Conservation (phyloP, 2,797 vertebrate genomes). For the Bovichtus diacanthus region DNA sequence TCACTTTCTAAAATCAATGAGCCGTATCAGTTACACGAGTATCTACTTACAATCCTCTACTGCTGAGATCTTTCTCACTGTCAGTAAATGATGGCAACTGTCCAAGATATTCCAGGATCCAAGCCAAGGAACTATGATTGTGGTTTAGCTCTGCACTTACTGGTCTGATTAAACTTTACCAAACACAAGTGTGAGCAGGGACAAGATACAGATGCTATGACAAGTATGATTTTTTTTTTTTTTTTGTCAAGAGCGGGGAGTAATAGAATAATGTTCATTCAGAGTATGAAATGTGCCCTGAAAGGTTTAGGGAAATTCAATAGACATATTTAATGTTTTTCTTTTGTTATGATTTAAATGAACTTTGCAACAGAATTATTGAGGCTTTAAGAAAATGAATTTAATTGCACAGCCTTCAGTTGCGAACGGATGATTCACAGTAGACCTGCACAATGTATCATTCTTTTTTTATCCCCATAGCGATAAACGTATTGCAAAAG, state of each 20-base stretch:
- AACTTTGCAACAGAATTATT: background rate
- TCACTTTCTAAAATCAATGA: constrained; percentile 63
- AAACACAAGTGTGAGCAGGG: background rate
- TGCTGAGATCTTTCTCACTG: constrained; percentile 13
- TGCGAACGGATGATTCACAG: background rate
- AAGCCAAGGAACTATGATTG: background rate
- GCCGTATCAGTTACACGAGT: constrained; percentile 42
- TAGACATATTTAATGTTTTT: background rate
- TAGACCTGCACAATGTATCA: too few species aligned
- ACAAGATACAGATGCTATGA: background rate
- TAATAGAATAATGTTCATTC: background rate
- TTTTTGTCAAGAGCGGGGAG: background rate
- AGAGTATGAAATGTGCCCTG: background rate
- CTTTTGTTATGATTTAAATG: background rate
- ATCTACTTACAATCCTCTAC: constrained; percentile 17
- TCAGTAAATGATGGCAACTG: background rate
- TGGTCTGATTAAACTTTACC: background rate
- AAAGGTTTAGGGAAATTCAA: background rate
- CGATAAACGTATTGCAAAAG: too few species aligned
- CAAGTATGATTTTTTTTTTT: background rate
- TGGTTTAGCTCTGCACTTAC: background rate
- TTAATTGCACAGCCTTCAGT: background rate
- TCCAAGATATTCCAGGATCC: background rate
- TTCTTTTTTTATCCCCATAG: too few species aligned
- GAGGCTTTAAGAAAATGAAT: background rate